Evolutionary conservation across 2,888 invertebrate species (phyloP).

Genomic region (Sinotaia quadrata): DNA sequence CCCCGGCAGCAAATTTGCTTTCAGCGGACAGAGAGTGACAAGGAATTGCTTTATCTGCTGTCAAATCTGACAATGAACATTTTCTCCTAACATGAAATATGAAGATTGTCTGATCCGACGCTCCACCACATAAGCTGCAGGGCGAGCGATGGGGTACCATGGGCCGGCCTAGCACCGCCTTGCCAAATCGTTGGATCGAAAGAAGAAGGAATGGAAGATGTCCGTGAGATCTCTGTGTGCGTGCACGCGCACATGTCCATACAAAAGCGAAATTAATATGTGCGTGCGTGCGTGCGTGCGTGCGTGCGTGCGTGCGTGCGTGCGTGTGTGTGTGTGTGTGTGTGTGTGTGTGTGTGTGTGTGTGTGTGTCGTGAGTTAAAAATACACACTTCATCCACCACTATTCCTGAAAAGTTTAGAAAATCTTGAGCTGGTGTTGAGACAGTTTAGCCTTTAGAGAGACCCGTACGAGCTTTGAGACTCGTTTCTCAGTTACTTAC

Average conservation of each 20-base stretch:
- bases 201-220: background rate
- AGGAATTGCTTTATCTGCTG: constrained; percentile 37
- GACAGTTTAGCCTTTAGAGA: too few relatives aligned
- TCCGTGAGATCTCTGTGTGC: too few relatives aligned
- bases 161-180: too few relatives aligned
- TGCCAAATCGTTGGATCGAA: too few relatives aligned
- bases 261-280: background rate
- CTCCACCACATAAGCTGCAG: background rate
- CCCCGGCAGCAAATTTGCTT: constrained; percentile 33
- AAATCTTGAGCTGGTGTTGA: too few relatives aligned
- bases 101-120: constrained; percentile 36
- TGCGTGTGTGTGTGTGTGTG: background rate
- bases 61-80: constrained; percentile 37
- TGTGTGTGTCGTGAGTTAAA: background rate
- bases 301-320: background rate
- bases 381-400: background rate
- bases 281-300: background rate
- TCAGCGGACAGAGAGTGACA: constrained; percentile 32
- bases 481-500: too few relatives aligned
- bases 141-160: too few relatives aligned
- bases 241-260: too few relatives aligned
- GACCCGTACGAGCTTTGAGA: too few relatives aligned
- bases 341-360: background rate
- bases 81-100: constrained; percentile 38
- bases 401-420: too few relatives aligned